Evolutionary conservation across 2,113 vertebrate genomes (phyloP), one percentile per base, ranked within the genome.

Genomic region (Pipra filicauda): DNA sequence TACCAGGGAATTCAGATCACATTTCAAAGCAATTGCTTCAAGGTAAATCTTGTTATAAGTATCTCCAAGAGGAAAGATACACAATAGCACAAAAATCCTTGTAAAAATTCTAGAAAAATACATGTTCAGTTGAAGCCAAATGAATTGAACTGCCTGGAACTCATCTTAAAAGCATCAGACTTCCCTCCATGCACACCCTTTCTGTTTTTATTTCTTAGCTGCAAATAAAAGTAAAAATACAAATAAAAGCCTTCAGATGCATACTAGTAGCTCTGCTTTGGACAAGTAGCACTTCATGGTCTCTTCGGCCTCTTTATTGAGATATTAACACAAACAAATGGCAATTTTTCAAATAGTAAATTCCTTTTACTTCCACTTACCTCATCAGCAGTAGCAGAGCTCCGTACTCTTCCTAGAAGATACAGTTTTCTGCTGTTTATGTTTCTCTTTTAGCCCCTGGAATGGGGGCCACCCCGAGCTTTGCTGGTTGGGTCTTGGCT

Each of bases 231-330:
- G 31, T 27, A 31, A 57, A 64, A 64, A 41, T 19, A 26, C 43
- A 64, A 64, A 49, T 11, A 41, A 97, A 76, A 98, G 15, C 33
- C 64, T 20, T 98, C 97, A 86, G 96, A 98, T 51, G 59, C 74
- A 18, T 96, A 96, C 33, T 98, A 95, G 67, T 96, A 97, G 52
- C 97, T 97, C 59, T 98, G 98, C 81, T 98, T 98, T 86, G 98
- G 98, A 28, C 96, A 97, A n/a, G 75, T 95, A 66, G 91, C 93
- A 11, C 94, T 98, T 76, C 94, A 98, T 82, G 98, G 98, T 92
- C 96, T 97, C 55, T 95, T 97, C 31, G 98, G 98, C 83, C 95
- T 97, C 90, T 95, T 93, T 85, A 97, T 96, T 98, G 97, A 66
- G 26, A n/a, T 85, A 72, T 22, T 85, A 48, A 69, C 26, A 33